Conservation (phyloP, 2,113 vertebrate species). For the Actinemys pallida region DNA sequence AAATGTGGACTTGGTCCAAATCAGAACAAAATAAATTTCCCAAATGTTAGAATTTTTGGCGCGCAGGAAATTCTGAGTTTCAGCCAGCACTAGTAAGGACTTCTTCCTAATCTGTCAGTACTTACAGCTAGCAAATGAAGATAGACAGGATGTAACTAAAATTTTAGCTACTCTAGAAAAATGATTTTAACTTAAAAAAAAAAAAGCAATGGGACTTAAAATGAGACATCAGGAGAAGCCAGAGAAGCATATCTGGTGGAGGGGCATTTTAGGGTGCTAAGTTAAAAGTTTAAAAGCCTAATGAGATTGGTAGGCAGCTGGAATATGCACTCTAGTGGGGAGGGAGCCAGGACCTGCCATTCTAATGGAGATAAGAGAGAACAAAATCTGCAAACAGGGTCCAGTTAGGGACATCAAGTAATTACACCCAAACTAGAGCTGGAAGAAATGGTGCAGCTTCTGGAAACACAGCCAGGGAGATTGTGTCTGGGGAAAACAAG, state of each 20-base stretch:
- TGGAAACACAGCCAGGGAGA: not conserved
- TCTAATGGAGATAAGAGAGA: not conserved
- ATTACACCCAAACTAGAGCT: not conserved
- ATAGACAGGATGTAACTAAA: not conserved
- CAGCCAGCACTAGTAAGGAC: not conserved
- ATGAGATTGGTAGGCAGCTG: not conserved
- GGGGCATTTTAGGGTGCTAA: not conserved
- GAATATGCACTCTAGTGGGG: not conserved
- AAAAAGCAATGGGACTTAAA: not conserved
- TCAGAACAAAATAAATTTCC: no score
- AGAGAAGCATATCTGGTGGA: rapidly evolving
- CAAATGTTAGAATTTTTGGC: not conserved
- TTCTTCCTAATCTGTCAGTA: not conserved
- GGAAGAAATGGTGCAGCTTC: not conserved
- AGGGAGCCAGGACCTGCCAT: not conserved
- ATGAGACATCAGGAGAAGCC: not conserved
- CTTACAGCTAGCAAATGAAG: no score
- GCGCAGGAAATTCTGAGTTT: not conserved
- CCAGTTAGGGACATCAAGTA: not conserved
- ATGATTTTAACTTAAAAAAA: not conserved
- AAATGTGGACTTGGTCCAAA: not conserved
- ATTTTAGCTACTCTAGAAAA: not conserved
- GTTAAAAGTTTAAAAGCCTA: not conserved
- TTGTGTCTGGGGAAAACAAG: not conserved
- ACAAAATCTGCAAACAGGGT: not conserved